A percentile compares a stretch with the other conserved stretches of the same genome.
Conservation (phyloP, 1,140 invertebrate genomes). For the Pachyrhynchus sulphureomaculatus region DNA sequence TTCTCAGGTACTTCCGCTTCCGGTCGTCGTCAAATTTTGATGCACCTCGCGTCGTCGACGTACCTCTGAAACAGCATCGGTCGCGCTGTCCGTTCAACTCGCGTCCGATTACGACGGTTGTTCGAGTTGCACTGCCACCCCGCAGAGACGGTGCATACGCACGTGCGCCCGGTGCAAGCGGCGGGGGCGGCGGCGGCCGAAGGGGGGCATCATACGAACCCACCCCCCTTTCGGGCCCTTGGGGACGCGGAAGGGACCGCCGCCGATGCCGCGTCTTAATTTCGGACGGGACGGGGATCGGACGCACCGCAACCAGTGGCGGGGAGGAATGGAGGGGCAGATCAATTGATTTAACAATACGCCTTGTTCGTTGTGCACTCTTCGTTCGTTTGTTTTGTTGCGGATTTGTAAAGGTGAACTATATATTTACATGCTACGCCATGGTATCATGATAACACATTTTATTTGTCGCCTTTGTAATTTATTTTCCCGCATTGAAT, state of each 20-base stretch:
- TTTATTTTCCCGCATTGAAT: too few species aligned
- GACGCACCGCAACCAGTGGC: conserved; percentile 1
- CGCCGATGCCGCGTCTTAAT: conserved; percentile 30
- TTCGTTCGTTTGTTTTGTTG: background rate
- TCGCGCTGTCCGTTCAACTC: conserved; percentile 3
- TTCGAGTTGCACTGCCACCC: conserved; percentile 25
- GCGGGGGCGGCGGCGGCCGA: conserved; percentile 9
- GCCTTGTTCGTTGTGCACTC: background rate
- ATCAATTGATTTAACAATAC: conserved; percentile 2
- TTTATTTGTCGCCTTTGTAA: too few species aligned
- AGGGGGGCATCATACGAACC: background rate
- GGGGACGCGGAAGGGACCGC: conserved; percentile 20
- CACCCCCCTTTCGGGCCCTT: background rate
- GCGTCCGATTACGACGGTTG: conserved; percentile 15
- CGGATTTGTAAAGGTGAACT: too few species aligned
- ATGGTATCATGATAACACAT: too few species aligned
- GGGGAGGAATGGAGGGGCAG: background rate
- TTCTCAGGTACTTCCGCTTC: conserved; percentile 8
- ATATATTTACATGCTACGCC: too few species aligned
- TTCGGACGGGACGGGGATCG: conserved; percentile 24
- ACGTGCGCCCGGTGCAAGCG: conserved; percentile 29
- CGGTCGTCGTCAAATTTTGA: background rate
- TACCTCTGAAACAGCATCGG: conserved; percentile 28
- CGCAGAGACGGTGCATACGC: conserved; percentile 20
- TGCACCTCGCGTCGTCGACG: conserved; percentile 8